phyloP scores from a whole-genome alignment of 1,140 invertebrate species.

The Globodera rostochiensis region DNA sequence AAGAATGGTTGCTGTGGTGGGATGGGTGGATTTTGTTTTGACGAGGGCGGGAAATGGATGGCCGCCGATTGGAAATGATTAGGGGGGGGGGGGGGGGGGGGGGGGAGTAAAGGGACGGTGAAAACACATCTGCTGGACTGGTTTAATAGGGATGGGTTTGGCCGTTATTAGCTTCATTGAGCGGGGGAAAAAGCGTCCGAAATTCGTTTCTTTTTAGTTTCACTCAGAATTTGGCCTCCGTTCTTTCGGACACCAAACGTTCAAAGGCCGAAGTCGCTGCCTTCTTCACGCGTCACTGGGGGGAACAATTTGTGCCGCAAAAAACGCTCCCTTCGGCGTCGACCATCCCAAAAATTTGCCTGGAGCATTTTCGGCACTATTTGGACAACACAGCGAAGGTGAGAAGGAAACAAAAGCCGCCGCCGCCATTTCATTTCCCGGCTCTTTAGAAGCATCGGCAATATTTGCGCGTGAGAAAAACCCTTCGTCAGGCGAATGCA shows the following conservation, averaged over 20 bases:
- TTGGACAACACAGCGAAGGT: constrained; percentile 71
- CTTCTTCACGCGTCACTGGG: constrained; percentile 97
- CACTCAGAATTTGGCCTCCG: constrained; percentile 87
- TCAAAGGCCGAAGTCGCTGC: constrained; percentile 73
- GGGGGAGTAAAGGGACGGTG: background rate
- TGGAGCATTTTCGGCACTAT: constrained; percentile 84
- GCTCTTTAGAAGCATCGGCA: constrained; percentile 64
- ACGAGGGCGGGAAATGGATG: background rate
- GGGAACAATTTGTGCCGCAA: constrained; percentile 86
- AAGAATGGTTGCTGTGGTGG: too few relatives aligned
- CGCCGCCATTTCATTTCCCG: constrained; percentile 9
- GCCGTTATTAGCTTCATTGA: background rate
- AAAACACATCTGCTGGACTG: too few relatives aligned
- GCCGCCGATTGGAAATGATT: background rate
- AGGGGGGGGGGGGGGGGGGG: background rate
- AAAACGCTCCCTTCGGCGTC: constrained; percentile 76
- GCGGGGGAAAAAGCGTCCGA: background rate
- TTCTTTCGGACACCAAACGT: constrained; percentile 89
- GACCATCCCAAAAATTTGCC: constrained; percentile 81
- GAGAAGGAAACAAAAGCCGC: background rate
- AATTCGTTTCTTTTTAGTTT: constrained; percentile 45
- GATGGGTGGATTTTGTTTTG: too few relatives aligned
- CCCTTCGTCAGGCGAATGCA: constrained; percentile 43
- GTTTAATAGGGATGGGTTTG: background rate
- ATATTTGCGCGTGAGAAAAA: constrained; percentile 57